These are phyloP conservation scores for Amblyjoppa proteus DNA, from an alignment of 2,888 invertebrate species.

Conservation along the genomic window DNA sequence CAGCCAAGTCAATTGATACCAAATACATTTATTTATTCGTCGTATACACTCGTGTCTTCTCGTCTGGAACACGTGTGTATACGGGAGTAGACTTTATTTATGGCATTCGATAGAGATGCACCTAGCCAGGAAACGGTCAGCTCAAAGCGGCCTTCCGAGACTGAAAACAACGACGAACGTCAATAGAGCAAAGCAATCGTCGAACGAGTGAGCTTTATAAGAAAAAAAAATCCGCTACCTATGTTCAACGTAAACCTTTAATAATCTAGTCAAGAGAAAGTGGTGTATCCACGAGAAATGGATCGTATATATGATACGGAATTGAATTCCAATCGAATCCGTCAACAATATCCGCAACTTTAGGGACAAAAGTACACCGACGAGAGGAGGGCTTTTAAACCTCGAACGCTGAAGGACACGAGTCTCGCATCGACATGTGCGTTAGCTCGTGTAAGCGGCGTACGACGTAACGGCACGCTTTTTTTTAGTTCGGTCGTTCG, in stretches of 20 bases:
- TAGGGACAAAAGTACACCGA: slow-evolving; percentile 30
- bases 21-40: slow-evolving; percentile 44
- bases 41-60: slow-evolving; percentile 7
- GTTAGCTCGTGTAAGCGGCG: background rate
- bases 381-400: background rate
- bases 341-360: slow-evolving; percentile 36
- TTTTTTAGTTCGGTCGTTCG: background rate
- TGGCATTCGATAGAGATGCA: slow-evolving; percentile 31
- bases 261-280: slow-evolving; percentile 55
- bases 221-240: slow-evolving; percentile 17
- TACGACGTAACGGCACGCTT: background rate
- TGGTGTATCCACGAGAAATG: slow-evolving; percentile 37
- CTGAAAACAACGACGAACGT: slow-evolving; percentile 68
- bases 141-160: slow-evolving; percentile 51
- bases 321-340: slow-evolving; percentile 44
- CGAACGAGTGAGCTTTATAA: slow-evolving; percentile 52
- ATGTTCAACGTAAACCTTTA: slow-evolving; percentile 43
- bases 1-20: slow-evolving; percentile 53
- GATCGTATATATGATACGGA: slow-evolving; percentile 35
- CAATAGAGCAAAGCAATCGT: slow-evolving; percentile 69
- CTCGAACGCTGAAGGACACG: background rate
- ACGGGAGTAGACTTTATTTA: slow-evolving; percentile 28
- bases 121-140: slow-evolving; percentile 52
- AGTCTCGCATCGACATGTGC: background rate
- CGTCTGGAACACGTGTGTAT: background rate